Evolutionary conservation across 2,888 invertebrate genomes (phyloP).

Genomic region (Nebria salina): DNA sequence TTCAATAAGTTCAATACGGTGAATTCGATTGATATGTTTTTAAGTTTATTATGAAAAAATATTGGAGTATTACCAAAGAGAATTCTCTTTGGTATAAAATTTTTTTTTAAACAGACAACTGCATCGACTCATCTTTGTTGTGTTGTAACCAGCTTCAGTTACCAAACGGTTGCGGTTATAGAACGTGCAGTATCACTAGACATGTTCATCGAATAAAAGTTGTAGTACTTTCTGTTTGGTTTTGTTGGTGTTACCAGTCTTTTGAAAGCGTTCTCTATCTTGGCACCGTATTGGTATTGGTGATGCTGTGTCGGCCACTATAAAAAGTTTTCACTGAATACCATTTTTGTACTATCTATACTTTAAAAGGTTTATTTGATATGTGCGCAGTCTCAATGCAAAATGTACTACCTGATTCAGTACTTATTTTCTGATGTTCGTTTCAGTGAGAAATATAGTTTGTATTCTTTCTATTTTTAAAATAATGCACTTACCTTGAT

Average conservation of each 20-base stretch:
- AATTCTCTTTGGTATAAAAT: too few relatives aligned
- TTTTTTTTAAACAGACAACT: too few relatives aligned
- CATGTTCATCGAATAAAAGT: constrained; percentile 12
- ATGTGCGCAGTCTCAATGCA: not conserved
- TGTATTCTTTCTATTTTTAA: not conserved
- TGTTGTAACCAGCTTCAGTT: too few relatives aligned
- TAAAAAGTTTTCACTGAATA: constrained; percentile 8
- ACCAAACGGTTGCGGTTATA: not conserved
- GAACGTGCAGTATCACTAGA: constrained; percentile 2
- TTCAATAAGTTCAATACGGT: too few relatives aligned
- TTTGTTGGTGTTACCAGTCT: not conserved
- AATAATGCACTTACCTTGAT: too few relatives aligned
- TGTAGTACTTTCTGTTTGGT: not conserved
- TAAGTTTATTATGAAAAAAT: too few relatives aligned
- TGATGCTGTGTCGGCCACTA: constrained; percentile 2
- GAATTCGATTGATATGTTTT: too few relatives aligned
- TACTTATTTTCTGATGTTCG: too few relatives aligned
- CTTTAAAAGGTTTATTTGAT: not conserved
- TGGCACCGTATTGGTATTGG: not conserved
- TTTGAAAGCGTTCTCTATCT: constrained; percentile 7
- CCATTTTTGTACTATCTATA: not conserved
- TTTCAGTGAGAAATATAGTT: not conserved
- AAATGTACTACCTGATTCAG: not conserved
- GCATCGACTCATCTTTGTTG: too few relatives aligned
- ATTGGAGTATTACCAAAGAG: too few relatives aligned